Conservation (phyloP, 2,113 vertebrate species). For the Hypocryptadius cinnamomeus region DNA sequence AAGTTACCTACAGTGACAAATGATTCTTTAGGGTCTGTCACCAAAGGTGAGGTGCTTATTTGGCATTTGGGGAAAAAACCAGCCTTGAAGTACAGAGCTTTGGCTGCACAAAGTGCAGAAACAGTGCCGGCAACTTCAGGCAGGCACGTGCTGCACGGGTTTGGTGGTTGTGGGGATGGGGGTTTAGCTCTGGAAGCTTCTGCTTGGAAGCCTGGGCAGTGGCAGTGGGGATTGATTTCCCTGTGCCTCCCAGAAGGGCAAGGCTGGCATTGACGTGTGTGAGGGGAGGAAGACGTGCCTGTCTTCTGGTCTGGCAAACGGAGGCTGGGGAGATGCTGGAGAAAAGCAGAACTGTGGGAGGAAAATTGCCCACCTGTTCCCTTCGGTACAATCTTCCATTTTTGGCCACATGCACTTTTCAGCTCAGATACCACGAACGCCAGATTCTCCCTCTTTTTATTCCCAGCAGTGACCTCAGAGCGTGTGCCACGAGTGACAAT, state of each 20-base stretch:
- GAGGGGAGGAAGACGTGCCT: neutral
- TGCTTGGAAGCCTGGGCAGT: neutral
- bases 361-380: conserved; percentile 51
- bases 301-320: conserved; percentile 32
- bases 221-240: neutral
- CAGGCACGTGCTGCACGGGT: neutral
- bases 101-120: neutral
- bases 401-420: conserved; percentile 37
- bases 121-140: neutral
- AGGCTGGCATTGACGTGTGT: neutral
- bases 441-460: neutral
- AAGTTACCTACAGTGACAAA: neutral
- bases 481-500: neutral
- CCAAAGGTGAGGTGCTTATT: neutral
- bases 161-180: neutral
- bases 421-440: neutral
- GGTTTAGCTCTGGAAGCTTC: neutral
- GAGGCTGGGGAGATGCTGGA: conserved; percentile 1
- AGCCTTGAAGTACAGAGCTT: neutral
- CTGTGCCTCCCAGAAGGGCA: neutral
- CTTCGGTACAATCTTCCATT: conserved; percentile 18
- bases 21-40: neutral
- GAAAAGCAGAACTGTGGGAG: conserved; percentile 40
- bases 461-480: neutral
- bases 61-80: neutral